These are phyloP conservation scores for Laticauda laticaudata DNA, from an alignment of 2,113 vertebrate genomes.

Conservation along the genomic window DNA sequence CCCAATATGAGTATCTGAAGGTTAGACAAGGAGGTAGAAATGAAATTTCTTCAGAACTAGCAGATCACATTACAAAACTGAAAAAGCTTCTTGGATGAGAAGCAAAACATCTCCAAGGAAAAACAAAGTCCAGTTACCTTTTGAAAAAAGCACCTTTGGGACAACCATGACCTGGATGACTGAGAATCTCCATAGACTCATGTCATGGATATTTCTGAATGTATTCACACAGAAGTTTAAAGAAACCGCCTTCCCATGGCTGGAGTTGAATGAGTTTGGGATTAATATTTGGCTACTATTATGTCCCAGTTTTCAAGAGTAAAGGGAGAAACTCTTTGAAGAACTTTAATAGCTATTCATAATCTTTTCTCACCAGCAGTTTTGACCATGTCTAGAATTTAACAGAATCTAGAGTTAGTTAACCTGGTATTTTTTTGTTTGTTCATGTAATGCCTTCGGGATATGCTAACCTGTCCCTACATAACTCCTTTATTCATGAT, in stretches of 20 bases:
- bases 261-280: neutral
- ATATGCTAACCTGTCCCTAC: neutral
- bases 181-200: neutral
- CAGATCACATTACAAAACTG: no score
- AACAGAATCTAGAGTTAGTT: slow-evolving; percentile 6
- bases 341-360: neutral
- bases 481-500: slow-evolving; percentile 1
- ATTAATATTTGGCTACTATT: neutral
- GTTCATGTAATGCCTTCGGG: neutral
- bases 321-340: neutral
- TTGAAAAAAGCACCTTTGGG: no score
- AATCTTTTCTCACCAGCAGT: neutral
- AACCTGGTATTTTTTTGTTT: neutral
- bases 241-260: neutral
- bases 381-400: neutral
- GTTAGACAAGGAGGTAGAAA: neutral
- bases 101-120: no score
- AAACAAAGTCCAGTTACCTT: no score
- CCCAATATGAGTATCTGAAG: neutral
- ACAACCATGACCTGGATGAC: neutral
- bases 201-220: neutral
- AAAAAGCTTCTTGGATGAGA: no score
- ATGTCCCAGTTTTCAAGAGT: neutral
- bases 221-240: neutral
- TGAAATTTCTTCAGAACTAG: neutral